Conservation (phyloP, 1,140 invertebrate genomes). For the Kradibia gibbosae region DNA sequence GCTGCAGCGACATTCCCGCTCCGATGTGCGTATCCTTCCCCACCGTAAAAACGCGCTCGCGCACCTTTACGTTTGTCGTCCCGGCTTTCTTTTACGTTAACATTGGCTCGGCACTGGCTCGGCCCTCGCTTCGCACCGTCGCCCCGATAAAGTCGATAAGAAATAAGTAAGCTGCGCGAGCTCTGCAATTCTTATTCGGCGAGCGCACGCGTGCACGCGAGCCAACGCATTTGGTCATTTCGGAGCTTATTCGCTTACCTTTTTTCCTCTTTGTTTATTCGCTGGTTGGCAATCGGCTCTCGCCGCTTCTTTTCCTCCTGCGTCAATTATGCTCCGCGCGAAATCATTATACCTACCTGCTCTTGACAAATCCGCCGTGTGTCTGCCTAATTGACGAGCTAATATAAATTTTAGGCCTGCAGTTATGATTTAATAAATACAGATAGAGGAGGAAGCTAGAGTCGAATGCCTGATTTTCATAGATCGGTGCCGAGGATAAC, state of each 20-base stretch:
- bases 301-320: not conserved
- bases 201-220: conserved; percentile 20
- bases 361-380: not conserved
- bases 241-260: not conserved
- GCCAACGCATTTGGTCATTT: conserved; percentile 31
- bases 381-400: not conserved
- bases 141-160: conserved; percentile 37
- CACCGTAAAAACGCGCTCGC: conserved; percentile 26
- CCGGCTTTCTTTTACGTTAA: not conserved
- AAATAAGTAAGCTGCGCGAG: conserved; percentile 33
- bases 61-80: not conserved
- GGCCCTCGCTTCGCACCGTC: not conserved
- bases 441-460: not conserved
- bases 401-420: not conserved
- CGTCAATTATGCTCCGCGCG: not conserved
- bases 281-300: not conserved
- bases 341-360: not conserved
- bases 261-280: not conserved
- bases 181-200: conserved; percentile 14
- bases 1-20: not conserved
- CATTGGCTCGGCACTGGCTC: not conserved
- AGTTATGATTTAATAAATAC: not conserved
- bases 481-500: not conserved
- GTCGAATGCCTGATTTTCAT: not conserved
- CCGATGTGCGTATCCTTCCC: not conserved